Percentiles rank a stretch among this genome's conserved stretches.
Conservation (phyloP, 2,113 vertebrate genomes). For the Epinephelus cyanopodus region DNA sequence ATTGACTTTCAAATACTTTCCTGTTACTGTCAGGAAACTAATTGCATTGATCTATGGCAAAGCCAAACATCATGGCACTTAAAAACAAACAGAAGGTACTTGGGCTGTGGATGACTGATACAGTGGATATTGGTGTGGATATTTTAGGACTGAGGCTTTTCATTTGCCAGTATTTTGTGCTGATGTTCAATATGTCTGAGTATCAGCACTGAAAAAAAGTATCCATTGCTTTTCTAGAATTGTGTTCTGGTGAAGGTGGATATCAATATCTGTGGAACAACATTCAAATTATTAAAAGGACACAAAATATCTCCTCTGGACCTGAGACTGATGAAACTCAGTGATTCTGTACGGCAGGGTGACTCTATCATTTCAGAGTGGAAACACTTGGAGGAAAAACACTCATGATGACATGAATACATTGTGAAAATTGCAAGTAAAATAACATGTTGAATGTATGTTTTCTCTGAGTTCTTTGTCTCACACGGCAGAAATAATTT, state of each 20-base stretch:
- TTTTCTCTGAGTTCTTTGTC: background rate
- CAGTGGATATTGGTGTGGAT: background rate
- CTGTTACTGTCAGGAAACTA: constrained; percentile 48
- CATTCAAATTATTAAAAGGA: background rate
- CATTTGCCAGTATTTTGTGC: background rate
- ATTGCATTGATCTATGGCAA: constrained; percentile 30
- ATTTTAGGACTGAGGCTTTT: constrained; percentile 12
- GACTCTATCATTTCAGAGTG: background rate
- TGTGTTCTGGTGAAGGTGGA: background rate
- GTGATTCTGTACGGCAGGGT: background rate
- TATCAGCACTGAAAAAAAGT: background rate
- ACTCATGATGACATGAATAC: background rate
- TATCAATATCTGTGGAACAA: background rate
- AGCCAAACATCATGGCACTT: background rate
- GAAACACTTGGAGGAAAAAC: background rate
- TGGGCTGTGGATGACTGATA: background rate
- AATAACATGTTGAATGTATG: background rate
- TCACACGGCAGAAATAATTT: background rate
- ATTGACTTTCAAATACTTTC: constrained; percentile 38
- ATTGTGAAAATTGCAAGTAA: background rate
- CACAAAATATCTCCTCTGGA: background rate
- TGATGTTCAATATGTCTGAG: constrained; percentile 7
- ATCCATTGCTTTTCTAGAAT: background rate
- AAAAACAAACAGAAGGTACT: constrained; percentile 5
- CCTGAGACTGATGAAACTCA: constrained; percentile 2